Conservation (phyloP, 2,797 vertebrate genomes). For the Danio tinwini region DNA sequence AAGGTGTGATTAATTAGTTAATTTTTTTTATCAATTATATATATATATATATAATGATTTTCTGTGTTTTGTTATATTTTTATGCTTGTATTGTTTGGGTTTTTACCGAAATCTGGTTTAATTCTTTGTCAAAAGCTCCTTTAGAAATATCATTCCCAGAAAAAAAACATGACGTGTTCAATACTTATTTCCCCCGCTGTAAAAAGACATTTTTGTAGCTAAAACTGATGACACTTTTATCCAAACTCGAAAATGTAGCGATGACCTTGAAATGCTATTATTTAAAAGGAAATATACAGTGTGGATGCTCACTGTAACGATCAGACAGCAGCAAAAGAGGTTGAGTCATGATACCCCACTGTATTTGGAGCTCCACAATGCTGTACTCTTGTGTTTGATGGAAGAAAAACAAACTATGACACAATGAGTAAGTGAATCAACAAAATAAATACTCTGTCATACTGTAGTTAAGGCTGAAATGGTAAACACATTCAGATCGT, state of each 20-base stretch:
- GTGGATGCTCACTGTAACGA: background rate
- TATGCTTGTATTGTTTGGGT: no score
- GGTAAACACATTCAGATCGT: conserved; percentile 33
- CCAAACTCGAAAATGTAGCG: background rate
- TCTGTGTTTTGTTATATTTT: no score
- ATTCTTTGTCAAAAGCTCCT: no score
- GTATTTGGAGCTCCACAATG: no score
- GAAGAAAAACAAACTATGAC: background rate
- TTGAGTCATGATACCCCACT: background rate
- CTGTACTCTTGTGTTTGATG: background rate
- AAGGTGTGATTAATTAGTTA: no score
- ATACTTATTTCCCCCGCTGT: no score
- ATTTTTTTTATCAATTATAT: no score
- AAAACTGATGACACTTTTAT: background rate
- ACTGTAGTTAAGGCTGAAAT: conserved; percentile 42
- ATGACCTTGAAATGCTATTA: background rate
- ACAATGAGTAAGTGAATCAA: background rate
- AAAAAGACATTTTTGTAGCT: background rate
- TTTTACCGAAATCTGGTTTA: no score
- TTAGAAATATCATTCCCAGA: no score
- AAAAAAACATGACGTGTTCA: no score
- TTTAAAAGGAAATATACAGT: no score
- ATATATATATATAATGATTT: no score
- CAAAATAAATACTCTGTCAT: background rate
- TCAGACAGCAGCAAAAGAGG: background rate